phyloP scores from a whole-genome alignment of 2,113 vertebrate species.

The Chitala chitala region DNA sequence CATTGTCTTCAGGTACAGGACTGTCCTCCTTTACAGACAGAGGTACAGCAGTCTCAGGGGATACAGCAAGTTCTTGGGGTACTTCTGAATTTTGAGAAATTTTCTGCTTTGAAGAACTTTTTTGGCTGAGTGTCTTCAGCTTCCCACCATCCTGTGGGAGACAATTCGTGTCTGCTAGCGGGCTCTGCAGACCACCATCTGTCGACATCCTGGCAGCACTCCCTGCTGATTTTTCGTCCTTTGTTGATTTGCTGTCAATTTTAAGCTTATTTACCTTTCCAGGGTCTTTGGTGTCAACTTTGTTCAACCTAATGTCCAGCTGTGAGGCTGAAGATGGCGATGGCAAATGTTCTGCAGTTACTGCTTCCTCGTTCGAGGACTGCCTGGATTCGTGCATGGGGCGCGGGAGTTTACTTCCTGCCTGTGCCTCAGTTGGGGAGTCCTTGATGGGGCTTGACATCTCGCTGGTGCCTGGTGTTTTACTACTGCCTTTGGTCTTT shows the following conservation, averaged over 20 bases:
- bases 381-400: conserved; percentile 24
- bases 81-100: conserved; percentile 25
- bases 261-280: conserved; percentile 34
- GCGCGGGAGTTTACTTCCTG: conserved; percentile 40
- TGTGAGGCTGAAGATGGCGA: conserved; percentile 29
- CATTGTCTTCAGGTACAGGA: not conserved
- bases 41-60: not conserved
- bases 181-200: conserved; percentile 34
- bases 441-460: conserved; percentile 45
- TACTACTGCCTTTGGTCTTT: conserved; percentile 28
- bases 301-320: conserved; percentile 39
- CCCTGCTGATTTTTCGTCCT: conserved; percentile 26
- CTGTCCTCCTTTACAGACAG: not conserved
- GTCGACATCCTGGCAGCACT: conserved; percentile 26
- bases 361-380: conserved; percentile 36
- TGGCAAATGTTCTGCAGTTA: conserved; percentile 38
- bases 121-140: conserved; percentile 44
- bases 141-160: conserved; percentile 35
- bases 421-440: conserved; percentile 37
- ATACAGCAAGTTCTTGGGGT: not conserved
- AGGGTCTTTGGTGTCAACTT: conserved; percentile 16
- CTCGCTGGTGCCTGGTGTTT: conserved; percentile 23
- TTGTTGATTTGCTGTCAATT: conserved; percentile 24
- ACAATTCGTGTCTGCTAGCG: conserved; percentile 37
- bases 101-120: conserved; percentile 39